Evolutionary conservation across 2,797 vertebrate genomes (phyloP).

Genomic region (Melopsittacus undulatus): DNA sequence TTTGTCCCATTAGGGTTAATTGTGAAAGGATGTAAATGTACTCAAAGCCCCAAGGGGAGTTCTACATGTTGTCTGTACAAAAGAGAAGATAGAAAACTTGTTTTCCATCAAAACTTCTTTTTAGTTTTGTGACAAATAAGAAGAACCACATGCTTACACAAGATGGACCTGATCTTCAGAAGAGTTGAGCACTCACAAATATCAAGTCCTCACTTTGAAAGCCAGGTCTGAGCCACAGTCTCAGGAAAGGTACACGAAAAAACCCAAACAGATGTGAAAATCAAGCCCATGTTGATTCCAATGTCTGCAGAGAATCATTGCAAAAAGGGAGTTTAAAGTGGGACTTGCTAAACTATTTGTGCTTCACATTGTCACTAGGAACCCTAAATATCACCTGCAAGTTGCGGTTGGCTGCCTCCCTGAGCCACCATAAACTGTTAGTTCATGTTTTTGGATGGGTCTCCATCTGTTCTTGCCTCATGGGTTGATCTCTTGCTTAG

Average conservation of each 20-base stretch:
- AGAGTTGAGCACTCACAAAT: not conserved
- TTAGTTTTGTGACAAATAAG: conserved; percentile 46
- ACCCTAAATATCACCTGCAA: not conserved
- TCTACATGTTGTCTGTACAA: conserved; percentile 71
- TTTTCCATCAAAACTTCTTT: conserved; percentile 69
- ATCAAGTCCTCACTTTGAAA: not conserved
- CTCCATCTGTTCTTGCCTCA: not conserved
- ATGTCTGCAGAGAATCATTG: not conserved
- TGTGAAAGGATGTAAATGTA: conserved; percentile 77
- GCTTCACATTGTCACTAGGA: not conserved
- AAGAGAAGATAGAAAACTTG: conserved; percentile 65
- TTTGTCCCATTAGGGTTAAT: conserved; percentile 79
- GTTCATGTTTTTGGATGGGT: not conserved
- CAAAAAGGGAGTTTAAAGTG: not conserved
- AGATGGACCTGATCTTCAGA: conserved; percentile 12
- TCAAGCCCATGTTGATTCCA: not conserved
- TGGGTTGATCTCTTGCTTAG: not conserved
- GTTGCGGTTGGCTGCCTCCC: not conserved
- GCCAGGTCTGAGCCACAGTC: not conserved
- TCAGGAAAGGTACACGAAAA: not conserved
- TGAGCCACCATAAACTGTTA: not conserved
- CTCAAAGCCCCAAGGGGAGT: conserved; percentile 72
- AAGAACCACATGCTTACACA: conserved; percentile 23
- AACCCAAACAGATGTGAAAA: not conserved
- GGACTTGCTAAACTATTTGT: not conserved